Percentiles rank a stretch among this genome's conserved stretches.
Conservation (phyloP, 2,888 invertebrate genomes). For the Corbicula japonica region DNA sequence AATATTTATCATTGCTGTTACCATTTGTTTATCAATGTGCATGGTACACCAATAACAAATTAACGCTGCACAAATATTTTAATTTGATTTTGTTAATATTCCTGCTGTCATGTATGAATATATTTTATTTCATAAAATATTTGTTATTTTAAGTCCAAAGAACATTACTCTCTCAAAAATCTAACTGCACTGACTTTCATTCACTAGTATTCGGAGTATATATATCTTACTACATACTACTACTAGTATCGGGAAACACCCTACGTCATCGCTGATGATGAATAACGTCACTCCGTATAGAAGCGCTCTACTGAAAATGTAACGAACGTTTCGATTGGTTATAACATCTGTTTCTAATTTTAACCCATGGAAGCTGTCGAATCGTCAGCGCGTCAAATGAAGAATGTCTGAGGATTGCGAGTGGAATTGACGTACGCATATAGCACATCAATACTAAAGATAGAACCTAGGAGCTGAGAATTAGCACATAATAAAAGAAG, state of each 20-base stretch:
- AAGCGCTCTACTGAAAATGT: constrained; percentile 34
- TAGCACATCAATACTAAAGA: constrained; percentile 28
- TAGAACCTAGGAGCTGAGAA: constrained; percentile 39
- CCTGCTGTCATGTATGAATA: no score
- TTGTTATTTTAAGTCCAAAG: constrained; percentile 1
- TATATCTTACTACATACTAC: constrained; percentile 62
- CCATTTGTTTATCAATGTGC: no score
- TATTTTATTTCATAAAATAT: background rate
- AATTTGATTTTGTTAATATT: no score
- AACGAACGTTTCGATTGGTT: constrained; percentile 56
- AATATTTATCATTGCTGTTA: no score
- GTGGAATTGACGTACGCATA: constrained; percentile 50
- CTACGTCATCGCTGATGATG: constrained; percentile 55
- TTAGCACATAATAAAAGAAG: constrained; percentile 41
- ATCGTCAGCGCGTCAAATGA: constrained; percentile 43
- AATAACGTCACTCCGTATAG: constrained; percentile 63
- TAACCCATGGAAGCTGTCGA: constrained; percentile 35
- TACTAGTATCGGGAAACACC: constrained; percentile 68
- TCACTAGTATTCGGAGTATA: constrained; percentile 40
- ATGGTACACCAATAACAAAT: no score
- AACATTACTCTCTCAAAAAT: constrained; percentile 27
- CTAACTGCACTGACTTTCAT: constrained; percentile 49
- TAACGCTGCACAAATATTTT: no score
- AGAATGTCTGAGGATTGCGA: constrained; percentile 44
- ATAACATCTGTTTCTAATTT: constrained; percentile 44